Evolutionary conservation across 2,797 vertebrate genomes (phyloP), one percentile per base, ranked within the genome.

Genomic region (Spondyliosoma cantharus): DNA sequence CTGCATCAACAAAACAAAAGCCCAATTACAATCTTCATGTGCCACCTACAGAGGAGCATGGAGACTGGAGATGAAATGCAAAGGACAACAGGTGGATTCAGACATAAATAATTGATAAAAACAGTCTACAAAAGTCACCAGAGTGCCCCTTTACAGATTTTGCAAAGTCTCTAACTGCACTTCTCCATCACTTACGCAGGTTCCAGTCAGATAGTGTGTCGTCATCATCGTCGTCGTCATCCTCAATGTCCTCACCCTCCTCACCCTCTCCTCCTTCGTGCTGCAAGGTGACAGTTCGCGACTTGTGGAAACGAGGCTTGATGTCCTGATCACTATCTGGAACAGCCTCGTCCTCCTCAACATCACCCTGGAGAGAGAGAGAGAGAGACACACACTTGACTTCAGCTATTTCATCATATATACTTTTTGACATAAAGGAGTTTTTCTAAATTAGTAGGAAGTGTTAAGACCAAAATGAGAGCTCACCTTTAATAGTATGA

Each of bases 281-380:
- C 83, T 96, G 96, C 86, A 97, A 91, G 0, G 97, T 97, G 84
- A 98, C 97, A 0, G 97, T 99, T 67, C 97, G 97, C 0, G 97
- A 98, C 90, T 98, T 98, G 91, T 99, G 97, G 91, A 99, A 99
- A 6, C 97, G 97, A 0, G 97, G 97, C 67, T 98, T 98, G 86
- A 98, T 98, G 92, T 98, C 97, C 90, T 98, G 97, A 85, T 98
- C 97, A 0, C 96, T 98, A 89, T 98, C 97, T 0, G 97, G 97
- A 11, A 97, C 94, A 0, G 97, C 96, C 86, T 98, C 97, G 0
- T 98, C 97, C 76, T 98, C 97, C 80, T 98, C 97, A 73, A 95
- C 95, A 0, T 98, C 95, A 8, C 95, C 94, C 95, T 95, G 73
- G 29, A 57, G 5, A n/a, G n/a, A n/a, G n/a, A n/a, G n/a, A n/a